Evolutionary conservation across 2,797 vertebrate species (phyloP).

Genomic region (Chelmon rostratus): DNA sequence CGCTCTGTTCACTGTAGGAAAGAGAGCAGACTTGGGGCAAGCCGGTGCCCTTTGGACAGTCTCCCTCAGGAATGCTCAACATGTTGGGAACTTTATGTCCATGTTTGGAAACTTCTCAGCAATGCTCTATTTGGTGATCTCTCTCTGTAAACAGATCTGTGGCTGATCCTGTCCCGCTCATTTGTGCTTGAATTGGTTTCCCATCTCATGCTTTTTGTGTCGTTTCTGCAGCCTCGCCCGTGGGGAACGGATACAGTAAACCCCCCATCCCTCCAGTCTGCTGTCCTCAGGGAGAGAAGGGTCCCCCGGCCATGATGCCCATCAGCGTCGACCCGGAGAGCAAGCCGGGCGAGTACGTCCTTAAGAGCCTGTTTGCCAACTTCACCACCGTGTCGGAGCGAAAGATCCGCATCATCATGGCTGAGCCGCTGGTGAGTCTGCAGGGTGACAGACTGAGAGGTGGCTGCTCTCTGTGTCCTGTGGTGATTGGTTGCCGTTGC

Average conservation of each 20-base stretch:
- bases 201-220: conserved; percentile 38
- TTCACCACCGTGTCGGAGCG: conserved; percentile 94
- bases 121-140: conserved; percentile 46
- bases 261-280: conserved; percentile 90
- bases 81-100: conserved; percentile 75
- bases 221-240: conserved; percentile 90
- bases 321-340: conserved; percentile 96
- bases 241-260: conserved; percentile 97
- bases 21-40: conserved; percentile 62
- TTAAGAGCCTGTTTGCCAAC: conserved; percentile 97
- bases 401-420: conserved; percentile 98
- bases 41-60: conserved; percentile 72
- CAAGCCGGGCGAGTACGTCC: conserved; percentile 96
- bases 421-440: conserved; percentile 94
- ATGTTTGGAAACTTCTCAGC: conserved; percentile 72
- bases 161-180: conserved; percentile 31
- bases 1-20: conserved; percentile 53
- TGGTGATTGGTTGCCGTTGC: not conserved
- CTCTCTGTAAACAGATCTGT: conserved; percentile 43
- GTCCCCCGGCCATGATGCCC: conserved; percentile 92
- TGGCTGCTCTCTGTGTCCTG: not conserved
- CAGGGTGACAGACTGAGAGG: not conserved
- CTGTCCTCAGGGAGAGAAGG: conserved; percentile 92
- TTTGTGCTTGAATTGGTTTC: conserved; percentile 50
- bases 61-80: conserved; percentile 76